These are phyloP conservation scores for Cerceris ruficornis DNA, from an alignment of 2,888 invertebrate genomes.

Conservation along the genomic window DNA sequence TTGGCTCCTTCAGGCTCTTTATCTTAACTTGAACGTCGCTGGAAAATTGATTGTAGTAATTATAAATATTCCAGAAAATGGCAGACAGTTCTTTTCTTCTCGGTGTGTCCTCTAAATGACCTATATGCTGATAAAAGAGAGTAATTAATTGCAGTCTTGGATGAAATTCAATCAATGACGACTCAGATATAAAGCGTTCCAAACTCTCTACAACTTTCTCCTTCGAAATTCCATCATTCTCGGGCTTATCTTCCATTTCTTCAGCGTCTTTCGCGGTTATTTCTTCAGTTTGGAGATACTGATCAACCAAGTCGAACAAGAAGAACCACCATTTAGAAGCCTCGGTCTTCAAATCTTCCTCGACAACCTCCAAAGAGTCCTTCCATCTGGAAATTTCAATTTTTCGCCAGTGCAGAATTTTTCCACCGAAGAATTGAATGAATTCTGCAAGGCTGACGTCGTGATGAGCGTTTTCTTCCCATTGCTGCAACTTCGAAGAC, in stretches of 20 bases:
- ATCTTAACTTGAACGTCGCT: conserved; percentile 86
- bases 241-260: conserved; percentile 57
- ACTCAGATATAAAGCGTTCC: conserved; percentile 91
- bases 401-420: conserved; percentile 95
- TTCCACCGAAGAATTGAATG: conserved; percentile 88
- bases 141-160: conserved; percentile 90
- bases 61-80: conserved; percentile 91
- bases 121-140: conserved; percentile 91
- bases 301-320: conserved; percentile 88
- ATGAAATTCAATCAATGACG: conserved; percentile 92
- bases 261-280: conserved; percentile 58
- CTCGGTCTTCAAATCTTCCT: conserved; percentile 86
- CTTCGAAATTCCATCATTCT: conserved; percentile 57
- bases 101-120: conserved; percentile 83
- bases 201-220: conserved; percentile 85
- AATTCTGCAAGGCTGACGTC: conserved; percentile 91
- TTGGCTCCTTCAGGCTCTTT: conserved; percentile 88
- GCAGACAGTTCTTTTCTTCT: conserved; percentile 84
- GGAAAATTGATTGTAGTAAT: conserved; percentile 92
- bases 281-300: conserved; percentile 82
- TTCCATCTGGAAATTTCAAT: conserved; percentile 95
- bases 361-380: conserved; percentile 88
- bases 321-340: conserved; percentile 96
- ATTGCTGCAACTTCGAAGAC: conserved; percentile 92
- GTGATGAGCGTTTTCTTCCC: conserved; percentile 95